Percentiles rank a stretch among this genome's conserved stretches.
Conservation (phyloP, 2,888 invertebrate species). For the Philopedon plagiatum region DNA sequence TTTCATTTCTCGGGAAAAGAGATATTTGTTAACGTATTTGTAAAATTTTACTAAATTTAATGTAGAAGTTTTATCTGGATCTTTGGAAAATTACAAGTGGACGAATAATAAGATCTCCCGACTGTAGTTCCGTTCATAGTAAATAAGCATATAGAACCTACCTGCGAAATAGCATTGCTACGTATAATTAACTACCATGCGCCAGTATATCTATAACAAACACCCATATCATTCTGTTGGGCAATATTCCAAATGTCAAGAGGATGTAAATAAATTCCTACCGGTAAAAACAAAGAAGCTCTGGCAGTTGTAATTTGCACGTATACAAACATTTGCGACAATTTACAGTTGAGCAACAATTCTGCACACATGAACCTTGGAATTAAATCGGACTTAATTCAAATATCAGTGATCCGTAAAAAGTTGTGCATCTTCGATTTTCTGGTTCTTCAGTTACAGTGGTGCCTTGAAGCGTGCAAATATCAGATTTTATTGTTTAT, state of each 20-base stretch:
- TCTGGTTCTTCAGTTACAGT: neutral
- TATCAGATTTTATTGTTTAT: conserved; percentile 20
- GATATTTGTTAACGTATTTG: too few relatives aligned
- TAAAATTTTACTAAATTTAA: too few relatives aligned
- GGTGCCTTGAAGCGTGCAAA: conserved; percentile 17
- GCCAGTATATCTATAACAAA: neutral
- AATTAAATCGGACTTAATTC: conserved; percentile 9
- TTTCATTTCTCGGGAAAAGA: too few relatives aligned
- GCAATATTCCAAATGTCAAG: conserved; percentile 21
- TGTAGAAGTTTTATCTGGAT: too few relatives aligned
- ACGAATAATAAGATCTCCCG: too few relatives aligned
- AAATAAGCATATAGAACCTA: too few relatives aligned
- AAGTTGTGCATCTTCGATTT: conserved; percentile 34
- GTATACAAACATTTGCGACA: conserved; percentile 2
- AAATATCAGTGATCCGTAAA: conserved; percentile 29
- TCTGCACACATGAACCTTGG: conserved; percentile 16
- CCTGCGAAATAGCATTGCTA: too few relatives aligned
- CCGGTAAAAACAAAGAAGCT: conserved; percentile 21
- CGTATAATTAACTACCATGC: neutral
- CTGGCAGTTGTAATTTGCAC: conserved; percentile 15
- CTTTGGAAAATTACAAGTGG: too few relatives aligned
- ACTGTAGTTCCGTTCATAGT: too few relatives aligned
- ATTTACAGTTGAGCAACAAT: neutral
- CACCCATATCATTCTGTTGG: neutral
- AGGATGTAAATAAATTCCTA: conserved; percentile 24